Evolutionary conservation across 2,113 vertebrate species (phyloP), one percentile per base, ranked within the genome.

Genomic region (Pseudolaguvia tuberculata): DNA sequence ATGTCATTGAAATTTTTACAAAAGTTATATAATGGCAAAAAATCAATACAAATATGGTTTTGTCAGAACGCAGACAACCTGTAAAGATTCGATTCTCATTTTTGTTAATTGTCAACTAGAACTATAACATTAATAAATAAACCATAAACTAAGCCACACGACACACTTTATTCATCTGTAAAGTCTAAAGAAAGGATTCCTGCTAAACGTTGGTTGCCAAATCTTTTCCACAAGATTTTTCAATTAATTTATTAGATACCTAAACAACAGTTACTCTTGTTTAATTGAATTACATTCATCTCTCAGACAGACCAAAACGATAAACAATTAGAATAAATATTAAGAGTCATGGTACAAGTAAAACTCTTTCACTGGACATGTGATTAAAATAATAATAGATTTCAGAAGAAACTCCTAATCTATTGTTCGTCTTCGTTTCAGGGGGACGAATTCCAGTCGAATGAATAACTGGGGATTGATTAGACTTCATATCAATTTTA

Each of bases 401-500:
- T 35, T 35, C 31, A 4, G 66, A 65, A 81, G 84, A 90, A 20
- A 20, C n/a, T 42, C 35, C 35, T n/a, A 61, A 20, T 39, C 20
- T 12, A 20, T 11, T 12, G 11, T 13, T 13, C 7, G 61, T 39
- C n/a, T 45, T 65, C 14, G 17, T 20, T 67, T 50, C 5, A 67
- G 45, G 21, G n/a, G 17, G 7, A 17, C 48, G 8, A 23, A 57
- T 63, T 52, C 76, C n/a, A 1, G 27, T 14, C 6, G 10, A 5
- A 48, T 72, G 59, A 10, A 82, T 84, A 77, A 84, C 31, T 29
- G 31, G 80, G n/a, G 72, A 81, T 79, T 73, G 80, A 86, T 80
- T 80, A 65, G 68, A 8, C 4, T 42, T 42, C 39, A 80, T 68
- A 63, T 55, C 70, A 57, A 75, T 52, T 21, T 53, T 57, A 47